phyloP scores from a whole-genome alignment of 2,888 invertebrate genomes.

The Chironomus riparius region DNA sequence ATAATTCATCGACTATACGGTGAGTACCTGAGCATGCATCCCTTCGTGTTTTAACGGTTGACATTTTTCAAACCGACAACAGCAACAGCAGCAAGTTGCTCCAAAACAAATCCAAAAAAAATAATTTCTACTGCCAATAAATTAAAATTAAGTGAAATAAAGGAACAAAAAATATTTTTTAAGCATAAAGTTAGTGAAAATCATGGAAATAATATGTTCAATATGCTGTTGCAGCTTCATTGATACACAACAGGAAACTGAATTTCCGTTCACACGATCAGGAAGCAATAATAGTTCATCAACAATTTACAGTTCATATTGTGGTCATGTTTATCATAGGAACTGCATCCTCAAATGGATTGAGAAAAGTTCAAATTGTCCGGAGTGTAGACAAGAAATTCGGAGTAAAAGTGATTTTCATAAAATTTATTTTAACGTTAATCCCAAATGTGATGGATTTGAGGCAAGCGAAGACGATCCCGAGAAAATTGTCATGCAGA shows the following conservation, averaged over 20 bases:
- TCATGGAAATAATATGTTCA: conserved; percentile 21
- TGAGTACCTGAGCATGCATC: too few relatives aligned
- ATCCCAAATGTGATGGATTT: conserved; percentile 1
- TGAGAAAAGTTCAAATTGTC: conserved; percentile 1
- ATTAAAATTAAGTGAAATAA: not conserved
- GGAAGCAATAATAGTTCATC: not conserved
- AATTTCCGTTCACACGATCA: conserved; percentile 6
- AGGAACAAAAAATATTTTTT: not conserved
- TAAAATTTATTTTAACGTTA: conserved; percentile 18
- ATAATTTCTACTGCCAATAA: not conserved
- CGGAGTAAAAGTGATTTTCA: not conserved
- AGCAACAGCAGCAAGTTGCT: not conserved
- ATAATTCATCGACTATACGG: not conserved
- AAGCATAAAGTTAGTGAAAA: not conserved
- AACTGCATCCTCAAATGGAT: conserved; percentile 8
- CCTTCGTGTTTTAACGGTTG: not conserved
- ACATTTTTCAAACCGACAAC: not conserved
- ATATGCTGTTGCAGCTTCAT: conserved; percentile 21
- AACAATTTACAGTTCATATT: not conserved
- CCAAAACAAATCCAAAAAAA: not conserved
- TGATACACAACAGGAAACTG: conserved; percentile 7
- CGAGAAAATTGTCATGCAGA: conserved; percentile 9
- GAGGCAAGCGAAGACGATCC: not conserved
- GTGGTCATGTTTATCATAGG: conserved; percentile 17
- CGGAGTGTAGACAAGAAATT: not conserved